phyloP scores from a whole-genome alignment of 2,888 invertebrate species.

The Tenthredo scrophulariae region DNA sequence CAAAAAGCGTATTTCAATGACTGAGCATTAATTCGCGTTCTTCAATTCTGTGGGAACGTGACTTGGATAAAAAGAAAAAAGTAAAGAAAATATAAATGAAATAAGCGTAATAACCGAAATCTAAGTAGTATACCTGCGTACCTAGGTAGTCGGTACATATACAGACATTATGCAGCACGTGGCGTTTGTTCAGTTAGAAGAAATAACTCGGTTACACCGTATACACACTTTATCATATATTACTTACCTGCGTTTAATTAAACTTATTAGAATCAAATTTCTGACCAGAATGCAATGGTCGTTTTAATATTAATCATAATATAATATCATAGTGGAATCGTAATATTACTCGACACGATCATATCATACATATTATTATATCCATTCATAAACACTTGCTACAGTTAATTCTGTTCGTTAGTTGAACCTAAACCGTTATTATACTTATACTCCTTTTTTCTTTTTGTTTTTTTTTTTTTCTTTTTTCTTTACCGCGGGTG shows the following conservation, averaged over 20 bases:
- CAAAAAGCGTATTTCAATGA: constrained; percentile 3
- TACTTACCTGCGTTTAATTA: background rate
- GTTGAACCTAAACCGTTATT: background rate
- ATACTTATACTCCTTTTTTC: background rate
- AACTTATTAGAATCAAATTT: constrained; percentile 1
- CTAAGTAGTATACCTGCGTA: too few relatives aligned
- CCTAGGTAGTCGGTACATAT: background rate
- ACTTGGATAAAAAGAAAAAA: background rate
- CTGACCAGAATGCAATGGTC: background rate
- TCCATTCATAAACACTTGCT: too few relatives aligned
- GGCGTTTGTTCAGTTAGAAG: background rate
- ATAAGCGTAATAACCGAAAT: background rate
- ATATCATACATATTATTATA: too few relatives aligned
- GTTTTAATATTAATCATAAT: too few relatives aligned
- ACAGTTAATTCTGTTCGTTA: background rate
- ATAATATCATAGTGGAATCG: too few relatives aligned
- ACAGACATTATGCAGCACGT: background rate
- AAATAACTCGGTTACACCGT: background rate
- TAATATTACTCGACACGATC: too few relatives aligned
- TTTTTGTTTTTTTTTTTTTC: too few relatives aligned
- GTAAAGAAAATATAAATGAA: background rate
- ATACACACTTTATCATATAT: background rate
- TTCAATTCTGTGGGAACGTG: constrained; percentile 13
- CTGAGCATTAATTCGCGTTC: constrained; percentile 1
- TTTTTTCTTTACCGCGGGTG: background rate